Conservation (phyloP, 2,113 vertebrate species). For the Spilogale gracilis region DNA sequence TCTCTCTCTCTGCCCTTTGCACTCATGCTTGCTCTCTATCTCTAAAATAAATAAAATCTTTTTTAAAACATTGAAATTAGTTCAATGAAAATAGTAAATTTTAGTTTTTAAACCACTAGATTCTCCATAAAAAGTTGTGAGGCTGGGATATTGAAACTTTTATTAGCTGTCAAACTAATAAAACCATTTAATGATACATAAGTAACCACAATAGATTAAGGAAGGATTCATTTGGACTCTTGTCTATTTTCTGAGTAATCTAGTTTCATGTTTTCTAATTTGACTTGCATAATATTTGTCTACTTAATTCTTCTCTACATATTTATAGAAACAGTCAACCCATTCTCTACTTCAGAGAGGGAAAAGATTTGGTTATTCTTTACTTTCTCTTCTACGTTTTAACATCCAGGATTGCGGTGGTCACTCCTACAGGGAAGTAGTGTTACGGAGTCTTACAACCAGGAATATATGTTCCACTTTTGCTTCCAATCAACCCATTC, state of each 20-base stretch:
- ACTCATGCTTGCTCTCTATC: background rate
- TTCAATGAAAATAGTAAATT: slow-evolving; percentile 1
- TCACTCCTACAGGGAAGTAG: background rate
- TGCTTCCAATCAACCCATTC: accelerated
- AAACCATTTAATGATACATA: background rate
- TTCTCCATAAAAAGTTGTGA: background rate
- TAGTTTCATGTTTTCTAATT: background rate
- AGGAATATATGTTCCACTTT: background rate
- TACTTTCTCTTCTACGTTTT: background rate
- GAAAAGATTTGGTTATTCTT: background rate
- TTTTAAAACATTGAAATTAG: background rate
- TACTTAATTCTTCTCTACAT: background rate
- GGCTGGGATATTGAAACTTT: background rate
- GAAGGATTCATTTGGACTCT: background rate
- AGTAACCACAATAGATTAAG: background rate
- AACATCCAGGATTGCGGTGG: background rate
- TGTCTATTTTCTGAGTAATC: background rate
- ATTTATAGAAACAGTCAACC: background rate
- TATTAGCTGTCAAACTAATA: background rate
- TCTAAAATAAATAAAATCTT: background rate
- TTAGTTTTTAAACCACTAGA: slow-evolving; percentile 36
- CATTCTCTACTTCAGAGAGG: background rate
- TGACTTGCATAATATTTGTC: slow-evolving; percentile 13
- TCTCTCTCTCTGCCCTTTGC: background rate
- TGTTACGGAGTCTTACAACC: background rate